These are phyloP conservation scores for Nephotettix cincticeps DNA, from an alignment of 1,140 invertebrate species.

Conservation along the genomic window DNA sequence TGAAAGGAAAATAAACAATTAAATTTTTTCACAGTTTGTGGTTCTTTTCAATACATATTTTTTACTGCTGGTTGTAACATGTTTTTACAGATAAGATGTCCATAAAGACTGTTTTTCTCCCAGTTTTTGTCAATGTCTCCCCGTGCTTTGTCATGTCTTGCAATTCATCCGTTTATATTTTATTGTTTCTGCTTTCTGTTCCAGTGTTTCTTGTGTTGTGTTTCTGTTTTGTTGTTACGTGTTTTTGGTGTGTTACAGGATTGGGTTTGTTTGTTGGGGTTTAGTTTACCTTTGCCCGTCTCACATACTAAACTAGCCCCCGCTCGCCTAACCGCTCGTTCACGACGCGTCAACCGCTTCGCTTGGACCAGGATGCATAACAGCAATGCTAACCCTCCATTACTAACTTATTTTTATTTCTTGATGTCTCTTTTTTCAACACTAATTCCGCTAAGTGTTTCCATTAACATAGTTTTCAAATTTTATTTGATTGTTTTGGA, in stretches of 20 bases:
- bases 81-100: no score
- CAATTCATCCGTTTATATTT: not conserved
- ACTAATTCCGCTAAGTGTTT: not conserved
- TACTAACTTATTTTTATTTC: slow-evolving; percentile 14
- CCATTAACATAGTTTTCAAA: not conserved
- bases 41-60: no score
- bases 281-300: slow-evolving; percentile 13
- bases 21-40: no score
- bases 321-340: slow-evolving; percentile 14
- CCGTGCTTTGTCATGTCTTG: slow-evolving; percentile 5
- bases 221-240: slow-evolving; percentile 19
- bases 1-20: no score
- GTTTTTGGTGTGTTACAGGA: slow-evolving; percentile 20
- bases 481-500: not conserved
- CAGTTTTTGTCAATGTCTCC: no score
- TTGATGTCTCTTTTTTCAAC: not conserved
- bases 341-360: not conserved
- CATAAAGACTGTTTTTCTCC: no score
- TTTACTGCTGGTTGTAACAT: no score
- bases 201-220: slow-evolving; percentile 10
- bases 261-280: slow-evolving; percentile 1
- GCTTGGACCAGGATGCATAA: not conserved
- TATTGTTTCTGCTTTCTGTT: slow-evolving; percentile 15
- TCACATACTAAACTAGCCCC: slow-evolving; percentile 13
- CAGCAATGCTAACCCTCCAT: slow-evolving; percentile 16